A percentile compares a stretch with the other conserved stretches of the same genome.
Evolutionary conservation across 1,140 invertebrate genomes (phyloP).

Genomic region (Ganaspis sp.): DNA sequence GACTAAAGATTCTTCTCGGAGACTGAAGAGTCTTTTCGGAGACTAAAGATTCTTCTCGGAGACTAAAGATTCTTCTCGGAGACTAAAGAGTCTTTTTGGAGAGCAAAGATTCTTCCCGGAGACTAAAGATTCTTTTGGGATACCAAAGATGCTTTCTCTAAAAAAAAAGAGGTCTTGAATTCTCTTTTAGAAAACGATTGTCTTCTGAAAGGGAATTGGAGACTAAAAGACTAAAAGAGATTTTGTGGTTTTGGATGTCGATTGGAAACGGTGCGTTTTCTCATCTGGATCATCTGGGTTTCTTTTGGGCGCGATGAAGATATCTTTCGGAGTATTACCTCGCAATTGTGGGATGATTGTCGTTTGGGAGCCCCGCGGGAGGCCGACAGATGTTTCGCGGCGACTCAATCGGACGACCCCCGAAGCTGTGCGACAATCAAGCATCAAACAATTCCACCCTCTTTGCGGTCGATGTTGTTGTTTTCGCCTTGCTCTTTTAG

Average conservation of each 20-base stretch:
- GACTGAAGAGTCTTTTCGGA: too few species aligned
- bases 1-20: too few species aligned
- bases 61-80: too few species aligned
- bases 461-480: slow-evolving; percentile 53
- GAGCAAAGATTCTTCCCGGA: too few species aligned
- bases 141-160: too few species aligned
- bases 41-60: too few species aligned
- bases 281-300: slow-evolving; percentile 35
- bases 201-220: slow-evolving; percentile 28
- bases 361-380: slow-evolving; percentile 74
- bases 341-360: slow-evolving; percentile 74
- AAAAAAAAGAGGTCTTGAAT: too few species aligned
- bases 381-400: slow-evolving; percentile 75
- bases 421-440: slow-evolving; percentile 74
- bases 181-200: background rate
- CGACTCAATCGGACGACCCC: slow-evolving; percentile 75
- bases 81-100: too few species aligned
- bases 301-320: slow-evolving; percentile 66
- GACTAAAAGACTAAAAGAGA: background rate
- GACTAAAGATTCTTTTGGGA: too few species aligned
- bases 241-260: slow-evolving; percentile 37
- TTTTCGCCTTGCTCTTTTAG: slow-evolving; percentile 57
- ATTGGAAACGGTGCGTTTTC: slow-evolving; percentile 64
- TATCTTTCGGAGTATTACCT: slow-evolving; percentile 73
- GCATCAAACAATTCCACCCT: slow-evolving; percentile 75